phyloP scores from a whole-genome alignment of 2,113 vertebrate genomes.

The Leucopternis melanops region DNA sequence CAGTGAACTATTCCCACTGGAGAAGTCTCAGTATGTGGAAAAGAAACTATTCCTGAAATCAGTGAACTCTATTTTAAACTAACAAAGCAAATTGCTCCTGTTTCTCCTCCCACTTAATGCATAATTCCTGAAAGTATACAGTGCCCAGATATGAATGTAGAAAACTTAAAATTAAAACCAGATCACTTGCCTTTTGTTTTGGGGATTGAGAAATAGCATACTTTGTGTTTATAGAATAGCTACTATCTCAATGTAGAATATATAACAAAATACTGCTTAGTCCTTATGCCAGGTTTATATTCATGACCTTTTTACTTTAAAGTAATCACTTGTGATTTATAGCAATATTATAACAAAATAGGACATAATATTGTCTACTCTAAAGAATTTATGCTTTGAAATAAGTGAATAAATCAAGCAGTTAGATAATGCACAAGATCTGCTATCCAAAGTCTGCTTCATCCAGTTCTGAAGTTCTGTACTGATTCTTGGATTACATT shows the following conservation, averaged over 20 bases:
- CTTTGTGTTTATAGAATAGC: background rate
- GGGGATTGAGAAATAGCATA: background rate
- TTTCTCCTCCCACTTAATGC: background rate
- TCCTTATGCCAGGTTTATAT: background rate
- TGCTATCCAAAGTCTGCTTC: background rate
- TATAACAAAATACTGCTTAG: background rate
- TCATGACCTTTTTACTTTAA: background rate
- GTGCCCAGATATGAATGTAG: background rate
- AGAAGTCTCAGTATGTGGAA: background rate
- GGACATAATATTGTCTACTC: background rate
- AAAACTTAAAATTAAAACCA: background rate
- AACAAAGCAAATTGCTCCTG: background rate
- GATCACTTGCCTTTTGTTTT: background rate
- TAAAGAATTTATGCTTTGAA: background rate
- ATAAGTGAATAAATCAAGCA: background rate
- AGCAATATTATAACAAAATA: background rate
- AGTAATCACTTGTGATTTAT: background rate
- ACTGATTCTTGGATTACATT: background rate
- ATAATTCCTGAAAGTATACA: background rate
- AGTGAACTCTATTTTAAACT: background rate
- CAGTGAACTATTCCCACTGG: background rate
- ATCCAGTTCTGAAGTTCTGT: background rate
- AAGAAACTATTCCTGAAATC: background rate
- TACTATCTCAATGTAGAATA: background rate
- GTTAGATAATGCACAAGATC: background rate